Evolutionary conservation across 2,888 invertebrate genomes (phyloP).

Genomic region (Poecilus cupreus): DNA sequence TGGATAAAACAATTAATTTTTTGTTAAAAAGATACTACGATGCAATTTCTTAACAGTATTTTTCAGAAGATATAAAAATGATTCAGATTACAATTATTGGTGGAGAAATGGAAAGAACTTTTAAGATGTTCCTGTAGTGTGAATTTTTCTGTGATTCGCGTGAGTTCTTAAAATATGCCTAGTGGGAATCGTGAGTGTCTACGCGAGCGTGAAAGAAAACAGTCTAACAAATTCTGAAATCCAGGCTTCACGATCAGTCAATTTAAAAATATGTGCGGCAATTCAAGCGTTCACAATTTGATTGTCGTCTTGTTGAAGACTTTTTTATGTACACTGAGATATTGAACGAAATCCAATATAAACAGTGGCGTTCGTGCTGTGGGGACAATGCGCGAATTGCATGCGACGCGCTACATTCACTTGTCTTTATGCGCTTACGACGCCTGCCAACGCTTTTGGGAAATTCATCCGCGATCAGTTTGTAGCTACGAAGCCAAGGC

Average conservation of each 20-base stretch:
- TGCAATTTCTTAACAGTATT: no score
- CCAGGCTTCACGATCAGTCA: slow-evolving; percentile 17
- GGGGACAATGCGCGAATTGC: background rate
- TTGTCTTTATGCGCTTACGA: background rate
- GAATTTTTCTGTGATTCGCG: no score
- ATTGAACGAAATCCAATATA: slow-evolving; percentile 29
- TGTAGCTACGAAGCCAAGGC: no score
- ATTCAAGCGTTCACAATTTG: slow-evolving; percentile 11
- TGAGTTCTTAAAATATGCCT: background rate
- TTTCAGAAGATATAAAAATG: no score
- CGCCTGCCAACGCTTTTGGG: no score
- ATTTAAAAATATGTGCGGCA: slow-evolving; percentile 41
- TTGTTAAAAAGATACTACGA: no score
- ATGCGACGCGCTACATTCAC: background rate
- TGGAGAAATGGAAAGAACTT: no score
- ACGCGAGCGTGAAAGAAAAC: background rate
- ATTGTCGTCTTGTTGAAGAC: slow-evolving; percentile 29
- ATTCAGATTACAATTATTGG: no score
- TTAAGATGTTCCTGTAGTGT: no score
- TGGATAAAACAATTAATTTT: no score
- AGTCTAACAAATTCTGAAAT: slow-evolving; percentile 1
- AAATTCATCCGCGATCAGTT: no score
- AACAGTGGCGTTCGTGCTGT: background rate
- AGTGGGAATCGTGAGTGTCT: no score
- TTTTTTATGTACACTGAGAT: slow-evolving; percentile 31